A percentile compares a stretch with the other conserved stretches of the same genome.
Conservation (phyloP, 2,888 invertebrate genomes). For the Sarcophaga rosellei region DNA sequence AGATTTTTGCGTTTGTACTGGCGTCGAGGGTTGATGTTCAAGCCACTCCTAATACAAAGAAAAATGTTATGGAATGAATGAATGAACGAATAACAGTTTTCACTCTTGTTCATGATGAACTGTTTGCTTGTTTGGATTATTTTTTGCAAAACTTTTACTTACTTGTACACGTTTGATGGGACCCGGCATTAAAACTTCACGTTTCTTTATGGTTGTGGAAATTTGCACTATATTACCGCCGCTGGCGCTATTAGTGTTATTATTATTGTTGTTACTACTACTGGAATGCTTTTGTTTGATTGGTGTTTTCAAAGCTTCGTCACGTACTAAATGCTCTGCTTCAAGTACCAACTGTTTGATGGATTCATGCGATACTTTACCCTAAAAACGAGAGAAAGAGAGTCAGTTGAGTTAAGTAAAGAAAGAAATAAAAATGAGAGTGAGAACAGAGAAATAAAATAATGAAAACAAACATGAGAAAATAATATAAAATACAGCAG, state of each 20-base stretch:
- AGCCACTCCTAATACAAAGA: slow-evolving; percentile 79
- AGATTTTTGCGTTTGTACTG: slow-evolving; percentile 70
- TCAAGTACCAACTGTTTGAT: slow-evolving; percentile 89
- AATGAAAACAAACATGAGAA: slow-evolving; percentile 45
- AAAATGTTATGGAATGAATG: background rate
- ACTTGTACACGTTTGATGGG: slow-evolving; percentile 81
- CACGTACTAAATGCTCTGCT: slow-evolving; percentile 90
- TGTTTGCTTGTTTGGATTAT: background rate
- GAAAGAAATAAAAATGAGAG: slow-evolving; percentile 14
- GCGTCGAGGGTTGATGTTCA: slow-evolving; percentile 79
- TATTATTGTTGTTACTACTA: slow-evolving; percentile 68
- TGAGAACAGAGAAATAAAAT: slow-evolving; percentile 6
- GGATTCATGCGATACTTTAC: slow-evolving; percentile 83
- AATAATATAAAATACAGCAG: background rate
- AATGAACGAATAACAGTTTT: slow-evolving; percentile 3
- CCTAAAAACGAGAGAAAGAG: slow-evolving; percentile 68
- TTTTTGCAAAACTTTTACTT: slow-evolving; percentile 48
- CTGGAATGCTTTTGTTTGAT: slow-evolving; percentile 77
- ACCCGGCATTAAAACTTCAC: slow-evolving; percentile 79
- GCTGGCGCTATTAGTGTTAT: slow-evolving; percentile 71
- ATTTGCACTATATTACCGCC: slow-evolving; percentile 75
- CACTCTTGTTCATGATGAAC: no score
- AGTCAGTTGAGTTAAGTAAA: background rate
- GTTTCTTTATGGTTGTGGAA: slow-evolving; percentile 80
- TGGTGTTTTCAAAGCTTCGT: slow-evolving; percentile 80